These are phyloP conservation scores for Plemyria rubiginata DNA, from an alignment of 2,888 invertebrate species.

Conservation along the genomic window DNA sequence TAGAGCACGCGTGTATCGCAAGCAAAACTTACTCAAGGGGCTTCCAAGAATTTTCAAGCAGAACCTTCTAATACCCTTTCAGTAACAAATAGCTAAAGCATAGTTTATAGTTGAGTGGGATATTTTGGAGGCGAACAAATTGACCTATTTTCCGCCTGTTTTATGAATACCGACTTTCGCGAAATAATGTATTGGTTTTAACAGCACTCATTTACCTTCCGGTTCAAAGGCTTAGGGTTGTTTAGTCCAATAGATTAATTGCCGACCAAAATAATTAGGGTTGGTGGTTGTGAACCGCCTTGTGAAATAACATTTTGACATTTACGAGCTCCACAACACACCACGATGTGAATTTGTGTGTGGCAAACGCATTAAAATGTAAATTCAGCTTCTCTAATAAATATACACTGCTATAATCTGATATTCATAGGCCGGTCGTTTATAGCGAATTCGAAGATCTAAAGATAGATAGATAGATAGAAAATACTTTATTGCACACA, in stretches of 20 bases:
- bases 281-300: slow-evolving; percentile 50
- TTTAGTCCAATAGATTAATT: slow-evolving; percentile 60
- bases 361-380: slow-evolving; percentile 28
- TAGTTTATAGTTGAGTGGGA: slow-evolving; percentile 1
- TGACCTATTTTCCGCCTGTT: slow-evolving; percentile 18
- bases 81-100: background rate
- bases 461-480: too few relatives aligned
- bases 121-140: slow-evolving; percentile 13
- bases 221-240: slow-evolving; percentile 52
- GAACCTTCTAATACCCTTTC: slow-evolving; percentile 1
- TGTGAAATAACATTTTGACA: slow-evolving; percentile 59
- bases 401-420: slow-evolving; percentile 10
- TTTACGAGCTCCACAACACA: slow-evolving; percentile 49
- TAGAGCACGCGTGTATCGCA: background rate
- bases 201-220: slow-evolving; percentile 43
- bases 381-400: slow-evolving; percentile 13
- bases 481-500: too few relatives aligned
- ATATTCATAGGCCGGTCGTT: background rate
- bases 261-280: slow-evolving; percentile 58
- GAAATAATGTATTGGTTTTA: slow-evolving; percentile 42
- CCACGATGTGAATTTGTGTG: slow-evolving; percentile 21
- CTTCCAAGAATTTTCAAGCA: slow-evolving; percentile 12
- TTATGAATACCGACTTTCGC: slow-evolving; percentile 21
- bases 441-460: background rate
- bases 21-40: background rate